phyloP scores from a whole-genome alignment of 2,888 invertebrate species.

The Polydrusus cervinus region DNA sequence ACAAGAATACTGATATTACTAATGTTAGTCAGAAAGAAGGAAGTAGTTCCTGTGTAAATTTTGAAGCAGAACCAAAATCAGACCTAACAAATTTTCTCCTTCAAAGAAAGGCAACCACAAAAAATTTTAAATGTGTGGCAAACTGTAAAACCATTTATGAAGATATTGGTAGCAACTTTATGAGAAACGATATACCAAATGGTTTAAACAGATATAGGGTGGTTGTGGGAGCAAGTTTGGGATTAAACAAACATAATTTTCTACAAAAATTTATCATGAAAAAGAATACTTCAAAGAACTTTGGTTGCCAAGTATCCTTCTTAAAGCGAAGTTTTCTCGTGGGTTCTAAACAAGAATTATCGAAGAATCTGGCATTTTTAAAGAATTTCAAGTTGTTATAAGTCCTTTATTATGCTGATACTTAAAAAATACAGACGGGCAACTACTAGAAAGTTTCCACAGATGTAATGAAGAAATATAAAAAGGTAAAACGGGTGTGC shows the following conservation, averaged over 20 bases:
- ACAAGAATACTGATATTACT: neutral
- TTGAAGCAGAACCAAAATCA: neutral
- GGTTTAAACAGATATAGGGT: conserved; percentile 21
- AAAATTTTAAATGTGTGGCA: neutral
- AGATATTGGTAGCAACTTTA: neutral
- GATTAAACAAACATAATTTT: conserved; percentile 17
- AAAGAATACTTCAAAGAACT: conserved; percentile 41
- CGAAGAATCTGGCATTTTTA: conserved; percentile 31
- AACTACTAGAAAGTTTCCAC: too few relatives aligned
- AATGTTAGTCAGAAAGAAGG: neutral
- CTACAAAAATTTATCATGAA: conserved; percentile 31
- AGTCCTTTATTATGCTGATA: neutral
- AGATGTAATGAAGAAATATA: too few relatives aligned
- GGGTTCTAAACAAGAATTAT: conserved; percentile 16
- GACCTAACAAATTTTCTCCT: neutral
- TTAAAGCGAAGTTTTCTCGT: conserved; percentile 2
- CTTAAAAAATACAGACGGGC: too few relatives aligned
- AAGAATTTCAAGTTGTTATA: conserved; percentile 16
- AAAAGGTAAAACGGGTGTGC: too few relatives aligned
- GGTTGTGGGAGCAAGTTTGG: conserved; percentile 4
- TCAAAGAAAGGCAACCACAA: too few relatives aligned
- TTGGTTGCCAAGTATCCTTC: conserved; percentile 29
- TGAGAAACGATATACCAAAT: neutral
- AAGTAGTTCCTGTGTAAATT: neutral
- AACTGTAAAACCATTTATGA: neutral